Base-by-base conservation (phyloP, 2,888 invertebrate species). In the Helicoverpa assulta region DNA sequence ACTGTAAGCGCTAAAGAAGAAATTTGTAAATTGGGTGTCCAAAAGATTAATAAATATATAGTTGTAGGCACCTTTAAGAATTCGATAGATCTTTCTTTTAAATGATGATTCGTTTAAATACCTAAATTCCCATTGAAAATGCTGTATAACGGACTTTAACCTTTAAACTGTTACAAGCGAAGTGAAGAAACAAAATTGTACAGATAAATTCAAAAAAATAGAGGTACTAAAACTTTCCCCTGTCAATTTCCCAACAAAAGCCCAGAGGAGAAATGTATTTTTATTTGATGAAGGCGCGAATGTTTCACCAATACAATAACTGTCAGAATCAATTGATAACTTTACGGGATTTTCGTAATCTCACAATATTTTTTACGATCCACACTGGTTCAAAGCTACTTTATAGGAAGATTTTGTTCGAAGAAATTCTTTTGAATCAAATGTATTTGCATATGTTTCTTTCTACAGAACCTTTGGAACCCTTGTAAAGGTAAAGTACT, bases 341-440 rank as follows among this genome's bases (percentile, higher is more conserved):
- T 68, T 75, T 68, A 68, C 16, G 58, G 56, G 58, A 59, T 73
- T 75, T 59, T 68, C 21, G 40, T 58, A 43, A 61, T 51, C 50
- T 21, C 50, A 54, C 21, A 55, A 50, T 61, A 33, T 56, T 54
- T n/a, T 62, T 67, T 61, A 61, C 50, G 50, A 58, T 26, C 40
- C n/a, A 16, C 8, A 7, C 12, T 18, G 7, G 4, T 6, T 16
- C 47, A n/a, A 7, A n/a, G n/a, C 47, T n/a, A n/a, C n/a, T 47
- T 47, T 47, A n/a, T n/a, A n/a, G 16, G 47, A n/a, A 5, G 14
- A 43, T 43, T 43, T 43, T 14, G n/a, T 14, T 0, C 4, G 6
- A 6, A n/a, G 16, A 16, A n/a, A 5, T n/a, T n/a, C 16, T 47
- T 16, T 47, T n/a, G 47, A n/a, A 47, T 47, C n/a, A 47, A 33